Evolutionary conservation across 2,113 vertebrate species (phyloP).

Genomic region (Geothlypis trichas): DNA sequence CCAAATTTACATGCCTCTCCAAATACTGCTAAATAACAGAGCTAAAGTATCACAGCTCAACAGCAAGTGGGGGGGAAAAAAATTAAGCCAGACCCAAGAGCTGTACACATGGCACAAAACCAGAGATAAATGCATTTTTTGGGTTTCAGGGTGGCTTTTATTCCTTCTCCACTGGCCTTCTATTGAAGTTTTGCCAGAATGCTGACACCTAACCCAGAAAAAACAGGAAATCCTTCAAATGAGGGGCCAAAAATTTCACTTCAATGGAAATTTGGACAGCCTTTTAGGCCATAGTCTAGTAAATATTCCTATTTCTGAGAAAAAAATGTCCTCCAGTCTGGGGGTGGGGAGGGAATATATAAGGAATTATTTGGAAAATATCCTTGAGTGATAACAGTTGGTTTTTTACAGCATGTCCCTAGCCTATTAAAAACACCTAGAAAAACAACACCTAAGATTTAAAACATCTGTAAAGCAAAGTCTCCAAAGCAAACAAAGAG

Average conservation of each 20-base stretch:
- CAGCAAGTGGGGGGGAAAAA: not conserved
- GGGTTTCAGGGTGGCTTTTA: not conserved
- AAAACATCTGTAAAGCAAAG: not conserved
- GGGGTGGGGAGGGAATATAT: not conserved
- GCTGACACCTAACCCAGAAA: conserved; percentile 19
- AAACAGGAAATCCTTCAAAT: conserved; percentile 34
- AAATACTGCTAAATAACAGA: not conserved
- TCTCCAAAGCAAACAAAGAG: not conserved
- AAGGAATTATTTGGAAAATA: not conserved
- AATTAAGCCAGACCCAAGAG: not conserved
- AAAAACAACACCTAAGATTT: not conserved
- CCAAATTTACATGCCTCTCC: not conserved
- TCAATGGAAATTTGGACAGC: not conserved
- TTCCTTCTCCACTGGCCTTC: not conserved
- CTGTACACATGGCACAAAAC: not conserved
- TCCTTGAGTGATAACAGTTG: not conserved
- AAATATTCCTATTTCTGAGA: not conserved
- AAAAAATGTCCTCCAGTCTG: not conserved
- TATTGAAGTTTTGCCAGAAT: not conserved
- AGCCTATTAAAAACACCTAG: not conserved
- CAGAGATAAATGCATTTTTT: not conserved
- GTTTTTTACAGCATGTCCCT: not conserved
- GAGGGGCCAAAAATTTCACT: not conserved
- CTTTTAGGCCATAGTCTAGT: not conserved
- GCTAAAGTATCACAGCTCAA: not conserved